These are phyloP conservation scores for Watsonalla cultraria DNA, from an alignment of 2,888 invertebrate species.

Conservation along the genomic window DNA sequence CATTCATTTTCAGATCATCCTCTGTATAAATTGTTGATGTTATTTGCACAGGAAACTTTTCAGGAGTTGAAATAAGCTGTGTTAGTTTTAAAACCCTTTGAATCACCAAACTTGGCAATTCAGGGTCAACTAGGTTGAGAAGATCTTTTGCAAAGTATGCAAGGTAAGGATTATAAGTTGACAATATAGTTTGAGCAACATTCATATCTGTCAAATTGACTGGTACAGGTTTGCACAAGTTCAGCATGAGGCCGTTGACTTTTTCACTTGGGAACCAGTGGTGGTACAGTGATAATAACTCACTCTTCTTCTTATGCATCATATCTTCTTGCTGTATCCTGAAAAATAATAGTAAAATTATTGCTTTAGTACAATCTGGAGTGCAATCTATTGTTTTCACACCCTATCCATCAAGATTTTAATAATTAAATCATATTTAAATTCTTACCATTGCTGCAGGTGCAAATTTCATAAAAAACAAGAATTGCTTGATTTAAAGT, in stretches of 20 bases:
- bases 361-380: background rate
- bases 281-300: conserved; percentile 47
- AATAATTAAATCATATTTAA: no score
- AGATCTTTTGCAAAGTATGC: conserved; percentile 54
- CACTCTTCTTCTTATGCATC: conserved; percentile 39
- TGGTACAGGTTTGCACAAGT: conserved; percentile 54
- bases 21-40: conserved; percentile 60
- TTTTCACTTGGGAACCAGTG: conserved; percentile 65
- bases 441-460: no score
- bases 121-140: conserved; percentile 47
- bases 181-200: conserved; percentile 56
- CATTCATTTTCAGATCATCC: conserved; percentile 50
- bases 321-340: conserved; percentile 31
- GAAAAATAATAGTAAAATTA: conserved; percentile 13
- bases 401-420: no score
- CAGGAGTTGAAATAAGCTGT: conserved; percentile 51
- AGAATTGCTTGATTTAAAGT: no score
- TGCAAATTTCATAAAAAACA: no score
- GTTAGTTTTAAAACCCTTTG: conserved; percentile 50
- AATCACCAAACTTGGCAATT: conserved; percentile 36
- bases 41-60: conserved; percentile 29
- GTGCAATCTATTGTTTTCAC: no score
- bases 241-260: conserved; percentile 42
- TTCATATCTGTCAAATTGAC: conserved; percentile 47
- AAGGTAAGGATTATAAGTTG: conserved; percentile 57